A percentile compares a stretch with the other conserved stretches of the same genome.
Evolutionary conservation across 37 sponge, comb jelly and placozoan species (phyloP).

Genomic region (Petrosia ficiformis): DNA sequence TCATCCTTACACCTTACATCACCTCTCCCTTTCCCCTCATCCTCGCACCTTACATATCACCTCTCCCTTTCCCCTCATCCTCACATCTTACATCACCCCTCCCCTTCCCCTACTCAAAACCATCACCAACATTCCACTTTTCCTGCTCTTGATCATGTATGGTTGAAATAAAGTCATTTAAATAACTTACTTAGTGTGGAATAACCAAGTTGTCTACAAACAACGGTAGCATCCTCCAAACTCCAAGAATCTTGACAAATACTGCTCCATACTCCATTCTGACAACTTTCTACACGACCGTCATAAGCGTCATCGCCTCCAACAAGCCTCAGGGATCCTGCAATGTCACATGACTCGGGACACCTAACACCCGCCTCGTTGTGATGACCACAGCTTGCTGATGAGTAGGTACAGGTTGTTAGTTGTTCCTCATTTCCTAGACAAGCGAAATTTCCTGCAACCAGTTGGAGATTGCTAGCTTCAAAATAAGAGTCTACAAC

Average conservation of each 20-base stretch:
- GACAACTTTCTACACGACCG: slow-evolving; percentile 11
- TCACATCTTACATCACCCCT: no score
- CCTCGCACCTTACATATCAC: no score
- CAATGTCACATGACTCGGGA: slow-evolving; percentile 9
- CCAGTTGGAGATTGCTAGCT: no score
- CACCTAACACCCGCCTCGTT: slow-evolving; percentile 41
- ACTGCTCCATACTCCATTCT: neutral
- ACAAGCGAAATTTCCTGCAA: neutral
- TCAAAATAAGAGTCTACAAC: neutral
- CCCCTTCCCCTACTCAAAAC: no score
- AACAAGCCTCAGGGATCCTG: neutral
- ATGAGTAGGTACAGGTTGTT: neutral
- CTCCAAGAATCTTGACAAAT: slow-evolving; percentile 9
- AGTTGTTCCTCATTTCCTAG: neutral
- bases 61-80: no score
- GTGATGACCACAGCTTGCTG: neutral
- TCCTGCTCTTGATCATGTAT: no score
- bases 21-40: no score
- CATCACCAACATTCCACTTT: no score
- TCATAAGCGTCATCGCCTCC: neutral
- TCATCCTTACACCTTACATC: no score
- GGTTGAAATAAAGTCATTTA: neutral
- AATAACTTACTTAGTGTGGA: neutral
- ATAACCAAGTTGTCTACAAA: slow-evolving; percentile 21
- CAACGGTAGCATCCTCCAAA: slow-evolving; percentile 9